These are phyloP conservation scores for Porites rus DNA, from an alignment of 92 coral and sea anemone genomes.

Conservation along the genomic window DNA sequence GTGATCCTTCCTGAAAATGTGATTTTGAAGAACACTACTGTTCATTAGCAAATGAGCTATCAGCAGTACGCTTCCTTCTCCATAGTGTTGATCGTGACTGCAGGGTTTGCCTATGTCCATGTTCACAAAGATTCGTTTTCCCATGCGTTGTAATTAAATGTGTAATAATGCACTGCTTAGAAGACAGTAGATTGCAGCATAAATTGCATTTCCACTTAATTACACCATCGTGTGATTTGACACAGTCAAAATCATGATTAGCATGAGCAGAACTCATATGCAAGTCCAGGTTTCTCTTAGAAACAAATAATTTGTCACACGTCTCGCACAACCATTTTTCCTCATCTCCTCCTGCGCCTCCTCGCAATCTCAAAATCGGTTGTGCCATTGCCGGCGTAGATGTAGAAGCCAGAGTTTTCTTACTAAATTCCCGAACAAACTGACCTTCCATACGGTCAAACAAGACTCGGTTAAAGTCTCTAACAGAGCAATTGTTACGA, in stretches of 20 bases:
- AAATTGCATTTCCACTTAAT: conserved; percentile 32
- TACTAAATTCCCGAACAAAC: background rate
- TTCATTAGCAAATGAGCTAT: conserved; percentile 19
- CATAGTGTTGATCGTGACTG: conserved; percentile 40
- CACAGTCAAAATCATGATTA: background rate
- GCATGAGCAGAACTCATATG: conserved; percentile 28
- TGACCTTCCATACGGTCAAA: background rate
- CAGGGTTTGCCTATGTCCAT: conserved; percentile 9
- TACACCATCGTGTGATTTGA: background rate
- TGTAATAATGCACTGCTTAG: conserved; percentile 32
- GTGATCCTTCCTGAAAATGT: conserved; percentile 3
- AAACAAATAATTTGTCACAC: conserved; percentile 28
- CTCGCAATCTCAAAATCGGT: conserved; percentile 32
- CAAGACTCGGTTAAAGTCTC: background rate
- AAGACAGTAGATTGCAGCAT: conserved; percentile 14
- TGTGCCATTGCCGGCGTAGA: background rate
- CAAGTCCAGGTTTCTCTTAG: conserved; percentile 27
- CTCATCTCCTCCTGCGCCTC: conserved; percentile 29
- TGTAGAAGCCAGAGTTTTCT: background rate
- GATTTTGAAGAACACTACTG: background rate
- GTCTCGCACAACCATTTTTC: conserved; percentile 27
- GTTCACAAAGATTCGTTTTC: conserved; percentile 14
- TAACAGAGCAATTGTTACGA: background rate
- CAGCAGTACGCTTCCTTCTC: conserved; percentile 46
- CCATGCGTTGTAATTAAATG: conserved; percentile 28